phyloP scores from a whole-genome alignment of 2,113 vertebrate species.

The Gymnocephalus cernua region DNA sequence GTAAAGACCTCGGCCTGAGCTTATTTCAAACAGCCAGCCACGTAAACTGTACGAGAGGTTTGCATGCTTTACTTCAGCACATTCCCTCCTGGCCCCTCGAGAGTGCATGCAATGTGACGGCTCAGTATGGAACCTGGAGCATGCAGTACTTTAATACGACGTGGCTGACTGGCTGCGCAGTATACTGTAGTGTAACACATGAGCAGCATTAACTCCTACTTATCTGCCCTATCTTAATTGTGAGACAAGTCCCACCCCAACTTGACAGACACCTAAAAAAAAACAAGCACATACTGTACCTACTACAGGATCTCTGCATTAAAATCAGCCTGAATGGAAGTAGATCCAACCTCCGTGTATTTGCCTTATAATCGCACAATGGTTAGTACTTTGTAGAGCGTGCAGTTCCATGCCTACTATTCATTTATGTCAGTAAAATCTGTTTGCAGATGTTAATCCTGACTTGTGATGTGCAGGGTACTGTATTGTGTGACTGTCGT shows the following conservation, averaged over 20 bases:
- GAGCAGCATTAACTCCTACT: slow-evolving; percentile 34
- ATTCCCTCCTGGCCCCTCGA: slow-evolving; percentile 62
- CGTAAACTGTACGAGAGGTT: slow-evolving; percentile 10
- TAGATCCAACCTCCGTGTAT: slow-evolving; percentile 90
- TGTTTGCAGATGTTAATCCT: slow-evolving; percentile 64
- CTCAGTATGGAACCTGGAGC: slow-evolving; percentile 37
- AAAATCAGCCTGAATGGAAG: slow-evolving; percentile 80
- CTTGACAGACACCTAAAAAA: slow-evolving; percentile 30
- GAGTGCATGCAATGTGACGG: slow-evolving; percentile 18
- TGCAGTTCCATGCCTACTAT: slow-evolving; percentile 83
- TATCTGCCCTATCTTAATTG: slow-evolving; percentile 36
- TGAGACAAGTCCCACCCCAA: neutral
- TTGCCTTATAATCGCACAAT: slow-evolving; percentile 97
- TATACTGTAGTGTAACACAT: slow-evolving; percentile 51
- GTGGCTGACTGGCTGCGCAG: slow-evolving; percentile 39
- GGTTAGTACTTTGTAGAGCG: slow-evolving; percentile 86
- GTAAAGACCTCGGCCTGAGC: neutral
- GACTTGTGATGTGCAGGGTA: slow-evolving; percentile 69
- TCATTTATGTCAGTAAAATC: slow-evolving; percentile 73
- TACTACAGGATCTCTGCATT: slow-evolving; percentile 69
- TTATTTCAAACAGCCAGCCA: slow-evolving; percentile 16
- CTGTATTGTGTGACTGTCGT: slow-evolving; percentile 63
- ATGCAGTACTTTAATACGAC: slow-evolving; percentile 44
- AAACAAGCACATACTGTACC: slow-evolving; percentile 61
- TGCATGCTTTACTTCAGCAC: slow-evolving; percentile 73